Evolutionary conservation across 2,797 vertebrate species (phyloP).

Genomic region (Anguilla pacifica): DNA sequence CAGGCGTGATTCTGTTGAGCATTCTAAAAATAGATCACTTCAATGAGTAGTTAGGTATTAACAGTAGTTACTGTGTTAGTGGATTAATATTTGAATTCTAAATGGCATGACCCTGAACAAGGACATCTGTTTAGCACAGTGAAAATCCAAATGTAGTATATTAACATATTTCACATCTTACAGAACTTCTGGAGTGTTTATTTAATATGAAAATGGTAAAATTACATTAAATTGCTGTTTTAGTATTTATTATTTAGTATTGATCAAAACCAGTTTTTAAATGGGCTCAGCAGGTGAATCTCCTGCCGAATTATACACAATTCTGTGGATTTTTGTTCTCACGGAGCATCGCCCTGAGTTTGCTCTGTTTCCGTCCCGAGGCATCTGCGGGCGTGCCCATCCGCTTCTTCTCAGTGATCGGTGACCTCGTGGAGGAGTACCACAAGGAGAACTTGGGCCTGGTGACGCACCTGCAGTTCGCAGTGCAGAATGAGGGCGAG

Average conservation of each 20-base stretch:
- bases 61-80: background rate
- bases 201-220: background rate
- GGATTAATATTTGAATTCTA: background rate
- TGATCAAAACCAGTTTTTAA: background rate
- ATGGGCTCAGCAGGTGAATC: background rate
- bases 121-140: background rate
- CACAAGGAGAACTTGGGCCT: slow-evolving; percentile 92
- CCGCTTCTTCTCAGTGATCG: slow-evolving; percentile 82
- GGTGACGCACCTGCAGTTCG: slow-evolving; percentile 87
- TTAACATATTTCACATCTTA: background rate
- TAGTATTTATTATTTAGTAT: background rate
- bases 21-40: background rate
- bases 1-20: background rate
- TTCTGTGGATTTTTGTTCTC: background rate
- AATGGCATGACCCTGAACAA: background rate
- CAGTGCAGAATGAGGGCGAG: slow-evolving; percentile 87
- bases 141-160: background rate
- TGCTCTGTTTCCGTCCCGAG: slow-evolving; percentile 59
- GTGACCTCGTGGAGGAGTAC: slow-evolving; percentile 93
- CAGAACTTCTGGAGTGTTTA: background rate
- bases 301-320: background rate
- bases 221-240: background rate
- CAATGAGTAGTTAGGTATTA: background rate
- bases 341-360: background rate
- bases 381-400: slow-evolving; percentile 94